These are phyloP conservation scores for Epinephelus malabaricus DNA, from an alignment of 2,797 vertebrate genomes.

Conservation along the genomic window DNA sequence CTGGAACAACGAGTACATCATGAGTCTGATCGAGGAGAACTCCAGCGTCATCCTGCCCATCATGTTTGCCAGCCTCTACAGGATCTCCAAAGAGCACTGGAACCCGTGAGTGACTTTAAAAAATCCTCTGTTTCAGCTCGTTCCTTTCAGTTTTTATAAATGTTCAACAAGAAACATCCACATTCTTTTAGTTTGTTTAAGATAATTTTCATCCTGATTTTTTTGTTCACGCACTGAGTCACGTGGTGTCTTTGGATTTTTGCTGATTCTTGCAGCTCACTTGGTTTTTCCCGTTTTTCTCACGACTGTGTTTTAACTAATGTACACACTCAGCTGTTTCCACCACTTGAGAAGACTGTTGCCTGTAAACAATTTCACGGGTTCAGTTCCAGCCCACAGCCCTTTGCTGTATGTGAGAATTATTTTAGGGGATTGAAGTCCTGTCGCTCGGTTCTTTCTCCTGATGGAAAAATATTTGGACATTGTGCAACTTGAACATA, in stretches of 20 bases:
- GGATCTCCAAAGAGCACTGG: conserved; percentile 99
- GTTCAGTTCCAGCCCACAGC: no score
- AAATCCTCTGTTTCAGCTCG: no score
- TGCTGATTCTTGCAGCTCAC: background rate
- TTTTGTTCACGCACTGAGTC: background rate
- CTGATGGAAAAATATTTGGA: no score
- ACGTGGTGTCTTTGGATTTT: background rate
- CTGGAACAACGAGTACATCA: conserved; percentile 99
- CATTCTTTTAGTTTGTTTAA: background rate
- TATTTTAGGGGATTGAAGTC: background rate
- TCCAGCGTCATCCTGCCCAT: conserved; percentile 99
- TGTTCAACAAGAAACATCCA: background rate
- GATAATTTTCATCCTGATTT: background rate
- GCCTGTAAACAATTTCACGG: conserved; percentile 6
- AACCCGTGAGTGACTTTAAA: conserved; percentile 91
- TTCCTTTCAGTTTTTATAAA: no score
- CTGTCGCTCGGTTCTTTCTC: no score
- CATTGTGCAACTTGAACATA: no score
- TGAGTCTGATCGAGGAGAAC: conserved; percentile 99
- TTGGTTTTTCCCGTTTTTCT: background rate
- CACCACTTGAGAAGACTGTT: background rate
- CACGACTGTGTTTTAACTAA: background rate
- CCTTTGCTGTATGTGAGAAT: no score
- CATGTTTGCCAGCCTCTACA: conserved; percentile 99
- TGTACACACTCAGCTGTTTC: background rate